Conservation (phyloP, 1,140 invertebrate species). For the Drosophila littoralis region DNA sequence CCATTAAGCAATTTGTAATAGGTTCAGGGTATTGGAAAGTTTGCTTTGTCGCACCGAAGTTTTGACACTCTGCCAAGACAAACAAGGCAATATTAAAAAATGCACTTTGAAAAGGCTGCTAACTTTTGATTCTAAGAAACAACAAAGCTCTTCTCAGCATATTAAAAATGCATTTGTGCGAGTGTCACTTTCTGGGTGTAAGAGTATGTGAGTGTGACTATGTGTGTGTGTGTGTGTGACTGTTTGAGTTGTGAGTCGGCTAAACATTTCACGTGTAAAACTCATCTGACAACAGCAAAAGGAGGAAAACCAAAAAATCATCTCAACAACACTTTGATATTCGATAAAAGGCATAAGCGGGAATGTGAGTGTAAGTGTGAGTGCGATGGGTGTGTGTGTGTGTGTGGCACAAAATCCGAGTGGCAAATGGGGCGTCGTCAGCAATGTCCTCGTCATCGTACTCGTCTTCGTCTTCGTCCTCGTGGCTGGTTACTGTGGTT, state of each 20-base stretch:
- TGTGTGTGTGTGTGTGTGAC: background rate
- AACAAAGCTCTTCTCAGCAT: slow-evolving; percentile 30
- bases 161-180: slow-evolving; percentile 33
- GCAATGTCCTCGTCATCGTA: slow-evolving; percentile 4
- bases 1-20: too few species aligned
- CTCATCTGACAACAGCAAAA: slow-evolving; percentile 45
- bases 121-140: slow-evolving; percentile 12
- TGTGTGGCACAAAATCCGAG: background rate
- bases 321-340: slow-evolving; percentile 78
- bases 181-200: slow-evolving; percentile 1
- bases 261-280: slow-evolving; percentile 59
- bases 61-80: slow-evolving; percentile 23
- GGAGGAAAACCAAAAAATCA: slow-evolving; percentile 60
- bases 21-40: background rate
- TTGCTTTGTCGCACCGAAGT: slow-evolving; percentile 2
- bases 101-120: slow-evolving; percentile 11
- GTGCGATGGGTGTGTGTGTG: background rate
- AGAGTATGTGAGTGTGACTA: background rate
- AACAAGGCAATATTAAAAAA: background rate
- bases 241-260: slow-evolving; percentile 23
- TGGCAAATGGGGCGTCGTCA: slow-evolving; percentile 39
- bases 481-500: background rate
- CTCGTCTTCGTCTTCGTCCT: background rate
- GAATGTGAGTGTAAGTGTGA: background rate
- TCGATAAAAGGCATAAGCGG: slow-evolving; percentile 59